Percentiles rank a stretch among this genome's conserved stretches.
These are phyloP conservation scores for Lepidurus packardi DNA, from an alignment of 1,140 invertebrate genomes.

Conservation along the genomic window DNA sequence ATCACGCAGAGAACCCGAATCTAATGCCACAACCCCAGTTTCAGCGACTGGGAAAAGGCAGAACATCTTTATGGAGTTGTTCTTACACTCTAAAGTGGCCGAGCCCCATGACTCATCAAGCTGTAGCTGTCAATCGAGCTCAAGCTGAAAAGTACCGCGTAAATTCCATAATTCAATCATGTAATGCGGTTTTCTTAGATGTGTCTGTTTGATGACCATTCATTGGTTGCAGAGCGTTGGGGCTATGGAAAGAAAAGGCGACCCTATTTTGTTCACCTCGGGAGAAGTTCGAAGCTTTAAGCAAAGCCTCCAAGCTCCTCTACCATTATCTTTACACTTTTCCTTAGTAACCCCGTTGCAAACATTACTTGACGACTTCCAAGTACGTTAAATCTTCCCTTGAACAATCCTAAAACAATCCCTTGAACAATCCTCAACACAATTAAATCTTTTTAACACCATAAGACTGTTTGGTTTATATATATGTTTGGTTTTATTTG, in stretches of 20 bases:
- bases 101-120: slow-evolving; percentile 11
- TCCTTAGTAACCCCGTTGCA: background rate
- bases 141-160: slow-evolving; percentile 28
- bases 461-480: background rate
- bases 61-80: background rate
- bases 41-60: background rate
- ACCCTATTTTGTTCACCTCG: slow-evolving; percentile 24
- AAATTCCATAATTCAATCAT: background rate
- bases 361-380: background rate
- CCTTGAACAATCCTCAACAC: background rate
- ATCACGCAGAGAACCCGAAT: slow-evolving; percentile 28
- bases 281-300: slow-evolving; percentile 23
- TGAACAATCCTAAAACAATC: background rate
- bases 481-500: too few relatives aligned
- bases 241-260: slow-evolving; percentile 23
- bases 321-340: background rate
- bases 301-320: background rate
- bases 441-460: background rate
- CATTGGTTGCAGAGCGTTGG: slow-evolving; percentile 27
- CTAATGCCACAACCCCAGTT: slow-evolving; percentile 23
- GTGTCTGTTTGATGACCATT: slow-evolving; percentile 24
- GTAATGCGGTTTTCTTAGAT: slow-evolving; percentile 24
- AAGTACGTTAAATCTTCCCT: background rate
- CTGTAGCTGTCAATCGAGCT: background rate
- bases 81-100: slow-evolving; percentile 31